These are phyloP conservation scores for Nysson spinosus DNA, from an alignment of 2,888 invertebrate species.

Conservation along the genomic window DNA sequence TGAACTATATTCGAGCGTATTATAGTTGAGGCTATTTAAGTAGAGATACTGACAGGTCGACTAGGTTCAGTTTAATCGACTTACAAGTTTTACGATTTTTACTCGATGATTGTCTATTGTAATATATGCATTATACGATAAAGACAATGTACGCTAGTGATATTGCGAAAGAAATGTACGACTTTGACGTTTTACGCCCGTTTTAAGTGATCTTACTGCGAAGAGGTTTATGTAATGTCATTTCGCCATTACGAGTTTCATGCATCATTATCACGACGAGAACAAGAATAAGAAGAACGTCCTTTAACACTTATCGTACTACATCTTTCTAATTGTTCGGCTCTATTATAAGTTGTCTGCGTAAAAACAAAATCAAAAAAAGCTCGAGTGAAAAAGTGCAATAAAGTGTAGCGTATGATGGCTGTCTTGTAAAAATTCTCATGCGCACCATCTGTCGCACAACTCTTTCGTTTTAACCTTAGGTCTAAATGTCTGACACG, in stretches of 20 bases:
- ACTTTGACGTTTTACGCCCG: slow-evolving; percentile 38
- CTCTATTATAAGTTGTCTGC: not conserved
- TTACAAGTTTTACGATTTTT: slow-evolving; percentile 58
- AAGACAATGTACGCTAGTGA: slow-evolving; percentile 54
- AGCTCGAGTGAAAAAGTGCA: not conserved
- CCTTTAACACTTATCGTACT: not conserved
- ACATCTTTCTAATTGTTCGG: not conserved
- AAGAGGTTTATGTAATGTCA: slow-evolving; percentile 7
- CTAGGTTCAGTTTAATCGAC: slow-evolving; percentile 61
- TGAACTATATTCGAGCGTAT: slow-evolving; percentile 64
- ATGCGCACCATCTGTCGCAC: slow-evolving; percentile 23
- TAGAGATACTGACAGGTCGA: slow-evolving; percentile 56
- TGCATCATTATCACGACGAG: not conserved
- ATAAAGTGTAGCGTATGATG: slow-evolving; percentile 5
- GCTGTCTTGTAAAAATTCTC: slow-evolving; percentile 26
- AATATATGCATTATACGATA: slow-evolving; percentile 54
- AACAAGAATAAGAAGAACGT: not conserved
- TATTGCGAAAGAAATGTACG: slow-evolving; percentile 42
- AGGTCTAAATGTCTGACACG: slow-evolving; percentile 5
- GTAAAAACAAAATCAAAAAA: not conserved
- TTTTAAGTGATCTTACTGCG: slow-evolving; percentile 6
- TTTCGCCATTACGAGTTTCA: slow-evolving; percentile 9
- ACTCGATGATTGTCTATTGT: slow-evolving; percentile 58
- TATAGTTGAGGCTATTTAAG: slow-evolving; percentile 61
- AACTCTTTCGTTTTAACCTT: slow-evolving; percentile 26